Conservation (phyloP, 2,888 invertebrate genomes). For the Theretra japonica region DNA sequence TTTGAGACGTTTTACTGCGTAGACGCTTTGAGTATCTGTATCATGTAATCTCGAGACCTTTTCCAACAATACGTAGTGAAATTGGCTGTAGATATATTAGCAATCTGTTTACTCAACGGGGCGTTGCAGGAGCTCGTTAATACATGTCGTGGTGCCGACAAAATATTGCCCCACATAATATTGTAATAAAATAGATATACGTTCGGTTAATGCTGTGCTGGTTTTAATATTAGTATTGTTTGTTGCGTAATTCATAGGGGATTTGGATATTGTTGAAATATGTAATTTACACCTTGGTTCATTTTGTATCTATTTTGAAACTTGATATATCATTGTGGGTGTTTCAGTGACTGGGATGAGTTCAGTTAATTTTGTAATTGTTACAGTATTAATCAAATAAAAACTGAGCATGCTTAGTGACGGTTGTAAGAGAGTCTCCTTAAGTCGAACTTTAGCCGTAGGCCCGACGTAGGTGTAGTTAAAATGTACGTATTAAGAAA, state of each 20-base stretch:
- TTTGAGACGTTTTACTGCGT: conserved; percentile 8
- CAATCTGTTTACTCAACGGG: conserved; percentile 69
- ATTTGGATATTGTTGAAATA: neutral
- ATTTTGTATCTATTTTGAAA: neutral
- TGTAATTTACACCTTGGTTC: too few species aligned
- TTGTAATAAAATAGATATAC: conserved; percentile 22
- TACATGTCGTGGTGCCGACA: conserved; percentile 58
- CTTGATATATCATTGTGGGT: too few species aligned
- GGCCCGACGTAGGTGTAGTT: too few species aligned
- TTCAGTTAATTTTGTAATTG: too few species aligned
- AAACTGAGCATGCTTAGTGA: neutral
- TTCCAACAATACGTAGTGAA: conserved; percentile 31
- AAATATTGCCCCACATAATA: conserved; percentile 59
- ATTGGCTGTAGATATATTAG: conserved; percentile 54
- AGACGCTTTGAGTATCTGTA: conserved; percentile 31
- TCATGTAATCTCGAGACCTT: conserved; percentile 30
- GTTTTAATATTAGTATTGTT: conserved; percentile 3
- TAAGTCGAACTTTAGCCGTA: too few species aligned
- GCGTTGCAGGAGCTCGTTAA: conserved; percentile 65
- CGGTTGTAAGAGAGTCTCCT: too few species aligned
- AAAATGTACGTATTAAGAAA: too few species aligned
- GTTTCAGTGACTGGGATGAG: too few species aligned
- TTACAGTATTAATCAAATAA: neutral
- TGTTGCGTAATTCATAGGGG: neutral
- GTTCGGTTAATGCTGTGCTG: neutral